Evolutionary conservation across 2,797 vertebrate species (phyloP), one percentile per base, ranked within the genome.

Genomic region (Poecile montanus): DNA sequence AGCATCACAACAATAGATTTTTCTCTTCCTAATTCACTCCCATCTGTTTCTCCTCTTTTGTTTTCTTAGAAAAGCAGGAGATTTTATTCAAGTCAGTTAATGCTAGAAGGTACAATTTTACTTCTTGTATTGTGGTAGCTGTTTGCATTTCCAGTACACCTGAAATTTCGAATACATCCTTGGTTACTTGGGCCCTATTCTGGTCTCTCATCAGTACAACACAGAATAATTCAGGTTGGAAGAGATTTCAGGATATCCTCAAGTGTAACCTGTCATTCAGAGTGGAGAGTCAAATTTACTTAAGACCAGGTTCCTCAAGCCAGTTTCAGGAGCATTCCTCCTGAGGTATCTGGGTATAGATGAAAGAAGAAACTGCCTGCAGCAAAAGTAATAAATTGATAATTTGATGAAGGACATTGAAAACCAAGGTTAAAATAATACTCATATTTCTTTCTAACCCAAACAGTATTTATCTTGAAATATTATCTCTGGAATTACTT

Each of bases 381-480:
- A 92, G 57, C 57, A 89, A 57, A 92, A 91, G 32, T 22, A 85
- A 60, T 75, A 70, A 70, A 72, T 66, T 85, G 42, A 40, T 83
- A 44, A 71, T 74, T 78, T 81, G 40, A 85, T 42, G 36, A 93
- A 72, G 32, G 53, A 30, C 47, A 71, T 45, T 71, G 65, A 19
- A 91, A 90, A 89, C 32, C 67, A 82, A 85, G 50, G 22, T 95
- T 90, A 90, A 42, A 13, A 56, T 71, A 92, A 79, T 36, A 74
- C 18, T 36, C 50, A 30, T 66, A 70, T 71, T 93, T 95, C 72
- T 86, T 93, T 78, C 45, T 87, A 92, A 76, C 82, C 42, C 38
- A 87, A 88, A 89, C 17, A 57, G 36, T 47, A 87, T 42, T 91
- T 57, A 84, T 85, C 34, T 88, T 86, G 62, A 93, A 87, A 89